phyloP scores from a whole-genome alignment of 1,140 invertebrate species.

The Mamestra configurata region DNA sequence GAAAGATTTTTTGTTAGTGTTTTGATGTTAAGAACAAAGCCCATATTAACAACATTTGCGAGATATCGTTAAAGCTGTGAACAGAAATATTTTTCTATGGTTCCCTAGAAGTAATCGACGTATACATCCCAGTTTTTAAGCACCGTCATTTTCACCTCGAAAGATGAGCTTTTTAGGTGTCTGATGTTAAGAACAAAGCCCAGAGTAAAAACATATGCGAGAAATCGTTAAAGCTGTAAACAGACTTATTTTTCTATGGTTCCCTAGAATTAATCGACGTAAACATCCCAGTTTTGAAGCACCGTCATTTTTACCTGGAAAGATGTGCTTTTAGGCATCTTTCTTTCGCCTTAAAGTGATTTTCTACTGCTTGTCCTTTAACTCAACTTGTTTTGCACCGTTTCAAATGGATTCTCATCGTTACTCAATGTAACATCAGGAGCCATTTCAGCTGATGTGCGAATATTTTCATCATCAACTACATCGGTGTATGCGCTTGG shows the following conservation, averaged over 20 bases:
- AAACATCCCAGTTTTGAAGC: too few species aligned
- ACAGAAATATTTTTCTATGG: too few species aligned
- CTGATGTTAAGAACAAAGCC: neutral
- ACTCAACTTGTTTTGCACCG: neutral
- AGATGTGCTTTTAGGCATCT: too few species aligned
- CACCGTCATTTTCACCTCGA: too few species aligned
- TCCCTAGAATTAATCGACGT: too few species aligned
- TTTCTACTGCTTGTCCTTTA: neutral
- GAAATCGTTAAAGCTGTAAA: neutral
- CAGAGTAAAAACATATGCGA: neutral
- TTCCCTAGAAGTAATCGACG: too few species aligned
- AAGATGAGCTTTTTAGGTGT: too few species aligned
- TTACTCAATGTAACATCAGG: neutral
- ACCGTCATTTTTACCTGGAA: too few species aligned
- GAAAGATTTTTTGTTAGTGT: neutral
- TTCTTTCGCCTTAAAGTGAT: too few species aligned
- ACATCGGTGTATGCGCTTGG: constrained; percentile 43
- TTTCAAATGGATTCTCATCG: neutral
- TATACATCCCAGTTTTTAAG: too few species aligned
- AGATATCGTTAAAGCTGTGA: neutral
- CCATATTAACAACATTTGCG: neutral
- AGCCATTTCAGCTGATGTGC: neutral
- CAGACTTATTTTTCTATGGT: too few species aligned
- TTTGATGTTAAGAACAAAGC: neutral
- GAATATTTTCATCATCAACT: constrained; percentile 37